Conservation (phyloP, 2,113 vertebrate genomes). For the Leptosomus discolor region DNA sequence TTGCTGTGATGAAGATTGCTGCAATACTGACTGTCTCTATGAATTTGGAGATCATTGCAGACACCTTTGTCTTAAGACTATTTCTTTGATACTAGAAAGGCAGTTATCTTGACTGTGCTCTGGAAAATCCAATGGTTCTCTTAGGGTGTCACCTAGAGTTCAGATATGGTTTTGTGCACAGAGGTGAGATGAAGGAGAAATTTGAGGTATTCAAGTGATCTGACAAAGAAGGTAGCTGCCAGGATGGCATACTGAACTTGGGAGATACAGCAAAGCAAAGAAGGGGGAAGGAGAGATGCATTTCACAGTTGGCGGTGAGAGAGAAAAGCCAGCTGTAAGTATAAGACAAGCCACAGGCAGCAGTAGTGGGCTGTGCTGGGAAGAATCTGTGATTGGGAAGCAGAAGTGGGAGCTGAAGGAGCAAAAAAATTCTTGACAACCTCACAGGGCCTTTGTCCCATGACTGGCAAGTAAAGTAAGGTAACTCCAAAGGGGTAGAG, state of each 20-base stretch:
- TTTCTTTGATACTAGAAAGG: not conserved
- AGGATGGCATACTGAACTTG: not conserved
- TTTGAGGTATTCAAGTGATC: not conserved
- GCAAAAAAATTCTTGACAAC: not conserved
- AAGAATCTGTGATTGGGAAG: not conserved
- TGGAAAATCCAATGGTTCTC: not conserved
- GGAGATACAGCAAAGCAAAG: not conserved
- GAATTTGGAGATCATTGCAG: not conserved
- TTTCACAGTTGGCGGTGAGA: not conserved
- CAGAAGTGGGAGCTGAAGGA: not conserved
- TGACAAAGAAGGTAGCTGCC: not conserved
- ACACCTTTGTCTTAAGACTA: not conserved
- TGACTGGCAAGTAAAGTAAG: not conserved
- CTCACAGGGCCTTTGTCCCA: not conserved
- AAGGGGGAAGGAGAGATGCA: not conserved
- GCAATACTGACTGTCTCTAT: not conserved
- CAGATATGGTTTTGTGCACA: not conserved
- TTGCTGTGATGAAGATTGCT: not conserved
- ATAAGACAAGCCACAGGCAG: not conserved
- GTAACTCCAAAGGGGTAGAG: not conserved
- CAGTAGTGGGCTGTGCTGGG: not conserved
- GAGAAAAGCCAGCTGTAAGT: not conserved
- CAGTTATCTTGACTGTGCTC: not conserved
- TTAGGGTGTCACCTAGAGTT: not conserved
- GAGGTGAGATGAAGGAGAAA: not conserved